phyloP scores from a whole-genome alignment of 2,113 vertebrate genomes.

The Myrmophylax atrothorax region DNA sequence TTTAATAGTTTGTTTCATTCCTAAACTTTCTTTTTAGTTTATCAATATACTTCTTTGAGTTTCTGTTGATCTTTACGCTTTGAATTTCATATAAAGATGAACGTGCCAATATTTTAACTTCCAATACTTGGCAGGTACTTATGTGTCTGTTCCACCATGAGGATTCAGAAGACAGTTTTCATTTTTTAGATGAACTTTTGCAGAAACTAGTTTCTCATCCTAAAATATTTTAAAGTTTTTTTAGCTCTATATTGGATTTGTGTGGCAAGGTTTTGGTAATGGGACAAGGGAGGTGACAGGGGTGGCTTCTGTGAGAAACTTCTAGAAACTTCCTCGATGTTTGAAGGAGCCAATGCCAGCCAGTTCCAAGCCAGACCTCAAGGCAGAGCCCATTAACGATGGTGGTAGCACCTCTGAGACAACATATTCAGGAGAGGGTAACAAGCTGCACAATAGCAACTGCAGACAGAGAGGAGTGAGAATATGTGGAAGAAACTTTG shows the following conservation, averaged over 20 bases:
- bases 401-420: not conserved
- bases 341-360: not conserved
- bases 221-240: not conserved
- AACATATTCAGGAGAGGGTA: not conserved
- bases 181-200: not conserved
- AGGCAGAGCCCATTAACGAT: not conserved
- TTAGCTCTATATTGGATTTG: not conserved
- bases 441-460: not conserved
- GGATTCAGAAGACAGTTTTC: not conserved
- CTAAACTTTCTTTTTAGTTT: not conserved
- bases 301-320: not conserved
- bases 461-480: not conserved
- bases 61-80: not conserved
- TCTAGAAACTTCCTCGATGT: not conserved
- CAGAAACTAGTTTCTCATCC: not conserved
- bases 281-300: no score
- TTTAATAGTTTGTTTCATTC: not conserved
- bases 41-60: not conserved
- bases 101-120: not conserved
- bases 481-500: not conserved
- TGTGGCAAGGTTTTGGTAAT: not conserved
- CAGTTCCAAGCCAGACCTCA: not conserved
- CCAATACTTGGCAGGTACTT: not conserved
- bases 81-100: not conserved
- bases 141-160: not conserved